Evolutionary conservation across 2,113 vertebrate species (phyloP), one percentile per base, ranked within the genome.

Genomic region (Guaruba guarouba): DNA sequence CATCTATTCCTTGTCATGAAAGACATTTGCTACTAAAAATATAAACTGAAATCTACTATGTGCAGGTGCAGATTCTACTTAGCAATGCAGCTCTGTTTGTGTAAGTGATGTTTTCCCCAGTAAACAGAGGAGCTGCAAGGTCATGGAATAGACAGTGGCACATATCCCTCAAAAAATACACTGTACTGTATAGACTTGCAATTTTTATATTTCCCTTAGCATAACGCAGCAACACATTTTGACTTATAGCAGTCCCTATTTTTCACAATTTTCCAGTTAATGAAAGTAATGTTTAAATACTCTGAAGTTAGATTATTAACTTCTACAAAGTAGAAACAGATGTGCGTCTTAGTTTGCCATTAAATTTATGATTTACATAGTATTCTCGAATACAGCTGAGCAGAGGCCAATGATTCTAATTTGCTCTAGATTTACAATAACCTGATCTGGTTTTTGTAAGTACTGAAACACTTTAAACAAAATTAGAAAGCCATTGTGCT

Each of bases 321-420:
- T 97, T 98, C 96, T 97, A 97, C 97, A 98, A 98, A 99, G 98
- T 98, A 98, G 98, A 99, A 99, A 98, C 99, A 99, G 98, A 99
- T 99, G 99, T 99, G 98, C 97, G 97, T 98, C 98, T 98, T 98
- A 98, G 98, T 98, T 98, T 98, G 98, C 98, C 98, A 98, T 99
- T 99, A 99, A 98, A 99, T 98, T 98, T 98, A 98, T 99, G 98
- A 99, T 99, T 98, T 98, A 98, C 99, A 99, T 98, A 98, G 98
- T 98, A 98, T 97, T 97, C 97, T 97, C 98, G 98, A 98, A 99
- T 98, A 98, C 97, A 98, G 98, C 98, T 98, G 98, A 99, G 97
- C 98, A 98, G 98, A 98, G 98, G 98, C 98, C 98, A 98, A 97
- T 98, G 98, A 98, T 98, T 99, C 98, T 98, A 99, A 99, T 99